Evolutionary conservation across 2,888 invertebrate genomes (phyloP).

Genomic region (Thera britannica): DNA sequence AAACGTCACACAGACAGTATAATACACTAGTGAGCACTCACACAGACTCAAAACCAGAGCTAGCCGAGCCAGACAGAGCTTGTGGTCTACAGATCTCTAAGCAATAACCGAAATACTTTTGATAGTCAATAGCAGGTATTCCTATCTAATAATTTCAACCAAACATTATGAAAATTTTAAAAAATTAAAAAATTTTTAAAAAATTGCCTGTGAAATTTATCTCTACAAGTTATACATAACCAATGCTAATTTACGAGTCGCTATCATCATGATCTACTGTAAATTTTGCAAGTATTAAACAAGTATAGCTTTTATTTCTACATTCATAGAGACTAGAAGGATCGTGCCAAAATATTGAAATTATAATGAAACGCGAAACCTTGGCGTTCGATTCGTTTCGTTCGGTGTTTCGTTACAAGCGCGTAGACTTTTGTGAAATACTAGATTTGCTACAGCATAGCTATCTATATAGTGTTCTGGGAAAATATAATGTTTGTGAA

Average conservation of each 20-base stretch:
- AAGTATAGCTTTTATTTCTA: constrained; percentile 14
- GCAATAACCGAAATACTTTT: not conserved
- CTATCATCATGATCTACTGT: constrained; percentile 22
- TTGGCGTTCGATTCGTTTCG: constrained; percentile 44
- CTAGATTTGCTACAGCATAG: constrained; percentile 28
- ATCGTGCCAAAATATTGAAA: constrained; percentile 38
- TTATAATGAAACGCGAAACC: constrained; percentile 39
- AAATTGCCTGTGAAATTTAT: constrained; percentile 8
- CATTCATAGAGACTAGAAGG: constrained; percentile 15
- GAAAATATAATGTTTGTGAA: constrained; percentile 11
- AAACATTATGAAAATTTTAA: constrained; percentile 2
- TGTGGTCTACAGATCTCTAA: not conserved
- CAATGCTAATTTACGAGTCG: constrained; percentile 22
- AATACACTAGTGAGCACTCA: too few relatives aligned
- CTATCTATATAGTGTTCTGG: constrained; percentile 18
- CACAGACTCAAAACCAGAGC: too few relatives aligned
- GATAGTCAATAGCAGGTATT: not conserved
- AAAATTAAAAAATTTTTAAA: too few relatives aligned
- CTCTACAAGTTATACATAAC: constrained; percentile 10
- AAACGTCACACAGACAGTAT: too few relatives aligned
- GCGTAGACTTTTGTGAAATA: constrained; percentile 38
- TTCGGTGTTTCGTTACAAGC: constrained; percentile 44
- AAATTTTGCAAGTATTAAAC: constrained; percentile 1
- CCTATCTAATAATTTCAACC: not conserved
- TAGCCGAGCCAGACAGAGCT: not conserved